Evolutionary conservation across 23 tunicate species (phyloP), one percentile per base, ranked within the genome.

Genomic region (Trididemnum nubilum): DNA sequence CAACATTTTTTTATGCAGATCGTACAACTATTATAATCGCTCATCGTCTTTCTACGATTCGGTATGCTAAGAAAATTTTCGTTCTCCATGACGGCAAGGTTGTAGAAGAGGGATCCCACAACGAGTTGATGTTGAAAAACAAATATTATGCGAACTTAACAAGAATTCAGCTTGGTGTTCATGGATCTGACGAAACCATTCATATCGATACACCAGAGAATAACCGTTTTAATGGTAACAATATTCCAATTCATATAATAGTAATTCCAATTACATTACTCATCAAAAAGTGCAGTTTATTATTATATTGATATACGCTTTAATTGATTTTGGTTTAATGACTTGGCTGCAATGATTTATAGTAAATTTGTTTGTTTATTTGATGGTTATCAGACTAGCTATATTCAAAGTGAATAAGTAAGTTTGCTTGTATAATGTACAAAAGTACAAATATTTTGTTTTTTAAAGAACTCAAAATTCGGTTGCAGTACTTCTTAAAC

Each of bases 21-120:
- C 90, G 99, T 31, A 96, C 97, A 2, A 96, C 99, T 0, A 69
- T 96, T 50, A 88, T 96, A 0, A 81, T 96, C 12, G 99, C 99
- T 33, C 99, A 96, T 72, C 90, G 99, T 0, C 54, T 96, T 9
- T 87, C 99, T 7, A 96, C 99, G 4, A 84, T 96, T 37, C 94
- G 97, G 37, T 82, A 87, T 74, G 97, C 97, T 27, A 85, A 96
- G 51, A 88, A 85, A 70, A 96, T 96, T 24, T 57, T 91, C 51
- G 99, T 85, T 12, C 94, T 96, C 39, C 66, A 71, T 22, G 87
- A 80, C 1, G 99, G 99, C 0, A 66, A 52, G 49, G 77, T 96
- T 1, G 79, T 80, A 29, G 99, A 96, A 59, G 78, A 80, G 34
- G 99, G 99, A 27, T 77, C 90, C 1, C 99, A 96, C 75, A 82